Percentiles rank a stretch among this genome's conserved stretches.
phyloP scores from a whole-genome alignment of 2,888 invertebrate genomes.

The Diplolepis rosae region DNA sequence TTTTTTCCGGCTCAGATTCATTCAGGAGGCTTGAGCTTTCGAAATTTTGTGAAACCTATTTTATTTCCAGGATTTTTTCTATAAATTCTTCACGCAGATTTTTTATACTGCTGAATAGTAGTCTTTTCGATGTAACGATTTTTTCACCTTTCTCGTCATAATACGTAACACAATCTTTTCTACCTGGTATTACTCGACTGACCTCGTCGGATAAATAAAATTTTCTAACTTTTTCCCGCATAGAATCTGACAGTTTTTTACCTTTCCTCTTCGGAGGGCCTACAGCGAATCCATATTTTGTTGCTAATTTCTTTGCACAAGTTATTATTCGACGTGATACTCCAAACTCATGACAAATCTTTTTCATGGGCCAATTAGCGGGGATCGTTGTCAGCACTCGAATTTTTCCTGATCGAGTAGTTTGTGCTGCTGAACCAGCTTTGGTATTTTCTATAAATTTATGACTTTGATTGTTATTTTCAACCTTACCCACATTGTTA shows the following conservation, averaged over 20 bases:
- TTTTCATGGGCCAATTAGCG: background rate
- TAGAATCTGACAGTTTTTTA: no score
- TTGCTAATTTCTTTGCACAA: background rate
- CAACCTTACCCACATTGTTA: background rate
- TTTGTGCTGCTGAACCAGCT: background rate
- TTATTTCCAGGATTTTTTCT: background rate
- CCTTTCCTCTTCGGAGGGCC: no score
- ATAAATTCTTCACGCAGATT: background rate
- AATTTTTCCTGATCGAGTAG: background rate
- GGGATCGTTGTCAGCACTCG: background rate
- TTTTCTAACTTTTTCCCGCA: no score
- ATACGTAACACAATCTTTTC: background rate
- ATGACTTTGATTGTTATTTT: background rate
- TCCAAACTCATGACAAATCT: background rate
- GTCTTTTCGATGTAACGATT: background rate
- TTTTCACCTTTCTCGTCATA: background rate
- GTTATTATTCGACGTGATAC: background rate
- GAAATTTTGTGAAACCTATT: conserved; percentile 4
- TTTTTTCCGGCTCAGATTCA: conserved; percentile 12
- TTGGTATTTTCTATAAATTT: background rate
- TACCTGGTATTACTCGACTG: background rate
- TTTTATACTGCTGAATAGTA: background rate
- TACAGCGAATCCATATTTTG: background rate
- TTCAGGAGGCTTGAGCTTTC: background rate
- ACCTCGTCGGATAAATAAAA: no score